A percentile compares a stretch with the other conserved stretches of the same genome.
phyloP scores from a whole-genome alignment of 2,113 vertebrate species.

The Gopherus flavomarginatus region DNA sequence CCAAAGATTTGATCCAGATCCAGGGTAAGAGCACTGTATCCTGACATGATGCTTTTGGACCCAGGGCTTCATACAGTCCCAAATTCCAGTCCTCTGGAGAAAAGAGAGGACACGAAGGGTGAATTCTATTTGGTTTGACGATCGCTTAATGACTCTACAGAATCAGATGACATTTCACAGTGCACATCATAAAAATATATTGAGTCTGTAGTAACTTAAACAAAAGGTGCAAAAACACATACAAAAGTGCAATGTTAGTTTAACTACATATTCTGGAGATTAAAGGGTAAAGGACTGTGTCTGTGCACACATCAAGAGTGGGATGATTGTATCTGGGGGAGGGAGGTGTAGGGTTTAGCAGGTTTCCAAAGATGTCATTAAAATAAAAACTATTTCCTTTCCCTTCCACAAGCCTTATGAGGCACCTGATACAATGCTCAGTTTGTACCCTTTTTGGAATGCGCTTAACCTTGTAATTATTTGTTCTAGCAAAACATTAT shows the following conservation, averaged over 20 bases:
- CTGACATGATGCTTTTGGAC: not conserved
- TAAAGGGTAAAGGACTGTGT: not conserved
- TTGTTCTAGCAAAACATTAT: accelerated
- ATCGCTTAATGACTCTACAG: not conserved
- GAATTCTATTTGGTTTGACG: accelerated
- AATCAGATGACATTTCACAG: conserved; percentile 18
- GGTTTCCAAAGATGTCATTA: conserved; percentile 1
- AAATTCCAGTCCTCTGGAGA: not conserved
- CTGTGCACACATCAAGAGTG: not conserved
- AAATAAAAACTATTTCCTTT: conserved; percentile 5
- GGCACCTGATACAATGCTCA: not conserved
- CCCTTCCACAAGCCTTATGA: conserved; percentile 4
- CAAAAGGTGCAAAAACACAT: not conserved
- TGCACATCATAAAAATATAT: conserved; percentile 1
- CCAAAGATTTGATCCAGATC: not conserved
- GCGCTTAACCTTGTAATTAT: not conserved
- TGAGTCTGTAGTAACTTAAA: not conserved
- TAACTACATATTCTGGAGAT: conserved; percentile 6
- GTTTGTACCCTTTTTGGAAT: not conserved
- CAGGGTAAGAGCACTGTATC: accelerated
- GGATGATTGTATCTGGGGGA: not conserved
- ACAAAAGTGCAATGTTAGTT: not conserved
- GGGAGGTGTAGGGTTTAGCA: not conserved
- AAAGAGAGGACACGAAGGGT: not conserved
- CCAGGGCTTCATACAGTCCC: accelerated